Conservation (phyloP, 2,888 invertebrate genomes). For the Heliconius aoede region DNA sequence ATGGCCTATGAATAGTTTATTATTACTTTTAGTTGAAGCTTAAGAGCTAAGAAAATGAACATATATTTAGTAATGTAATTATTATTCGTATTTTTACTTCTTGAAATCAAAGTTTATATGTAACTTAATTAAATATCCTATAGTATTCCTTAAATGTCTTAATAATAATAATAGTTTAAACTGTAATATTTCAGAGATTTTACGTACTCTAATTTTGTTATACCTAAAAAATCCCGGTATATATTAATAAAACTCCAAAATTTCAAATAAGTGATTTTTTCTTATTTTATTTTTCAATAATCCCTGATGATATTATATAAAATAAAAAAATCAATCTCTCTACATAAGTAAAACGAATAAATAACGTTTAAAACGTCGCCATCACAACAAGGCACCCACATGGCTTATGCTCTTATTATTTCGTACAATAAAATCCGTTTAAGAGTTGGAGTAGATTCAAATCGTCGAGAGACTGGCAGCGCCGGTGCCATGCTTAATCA, state of each 20-base stretch:
- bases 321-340: not conserved
- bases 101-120: no score
- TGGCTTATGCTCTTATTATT: conserved; percentile 59
- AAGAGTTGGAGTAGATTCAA: conserved; percentile 75
- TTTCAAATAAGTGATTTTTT: not conserved
- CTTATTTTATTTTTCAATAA: not conserved
- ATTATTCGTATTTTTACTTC: no score
- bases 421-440: conserved; percentile 71
- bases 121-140: no score
- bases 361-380: conserved; percentile 11
- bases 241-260: not conserved
- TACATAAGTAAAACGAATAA: not conserved
- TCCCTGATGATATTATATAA: not conserved
- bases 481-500: conserved; percentile 65
- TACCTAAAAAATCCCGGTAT: not conserved
- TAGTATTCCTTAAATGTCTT: no score
- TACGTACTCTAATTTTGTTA: no score
- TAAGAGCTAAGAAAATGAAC: not conserved
- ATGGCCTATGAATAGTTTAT: conserved; percentile 28
- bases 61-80: not conserved
- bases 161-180: no score
- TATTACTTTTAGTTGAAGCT: conserved; percentile 19
- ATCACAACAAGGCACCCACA: conserved; percentile 24
- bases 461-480: conserved; percentile 59
- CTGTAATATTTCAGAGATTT: no score